A percentile compares a stretch with the other conserved stretches of the same genome.
These are phyloP conservation scores for Scartelaos histophorus DNA, from an alignment of 2,113 vertebrate genomes.

Conservation along the genomic window DNA sequence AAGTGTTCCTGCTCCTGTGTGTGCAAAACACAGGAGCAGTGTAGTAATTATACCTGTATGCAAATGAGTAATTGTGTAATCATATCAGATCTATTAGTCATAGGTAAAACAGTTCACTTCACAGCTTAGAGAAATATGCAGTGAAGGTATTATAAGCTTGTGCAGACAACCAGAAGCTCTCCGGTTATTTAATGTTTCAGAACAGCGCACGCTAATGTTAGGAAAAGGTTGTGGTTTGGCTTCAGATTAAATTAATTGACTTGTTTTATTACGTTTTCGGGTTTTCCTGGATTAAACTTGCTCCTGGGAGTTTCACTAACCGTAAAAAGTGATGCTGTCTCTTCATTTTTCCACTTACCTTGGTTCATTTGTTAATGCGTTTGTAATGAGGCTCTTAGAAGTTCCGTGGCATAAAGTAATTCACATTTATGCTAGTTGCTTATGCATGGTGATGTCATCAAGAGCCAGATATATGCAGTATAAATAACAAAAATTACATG, in stretches of 20 bases:
- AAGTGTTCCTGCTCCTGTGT: too few relatives aligned
- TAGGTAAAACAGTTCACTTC: neutral
- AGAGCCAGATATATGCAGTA: neutral
- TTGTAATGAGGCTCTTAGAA: constrained; percentile 6
- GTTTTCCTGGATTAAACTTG: constrained; percentile 7
- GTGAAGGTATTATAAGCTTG: neutral
- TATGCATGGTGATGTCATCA: neutral
- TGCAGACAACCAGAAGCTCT: constrained; percentile 10
- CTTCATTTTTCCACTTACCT: constrained; percentile 12
- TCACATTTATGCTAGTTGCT: neutral
- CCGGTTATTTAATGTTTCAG: constrained; percentile 1
- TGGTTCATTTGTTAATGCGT: neutral
- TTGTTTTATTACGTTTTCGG: constrained; percentile 9
- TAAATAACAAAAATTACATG: neutral
- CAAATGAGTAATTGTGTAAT: neutral
- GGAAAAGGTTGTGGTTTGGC: constrained; percentile 15
- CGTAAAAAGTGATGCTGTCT: neutral
- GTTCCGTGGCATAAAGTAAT: neutral
- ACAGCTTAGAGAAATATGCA: neutral
- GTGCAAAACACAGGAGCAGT: neutral
- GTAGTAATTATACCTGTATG: neutral
- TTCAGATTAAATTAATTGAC: constrained; percentile 6
- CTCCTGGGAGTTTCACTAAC: neutral
- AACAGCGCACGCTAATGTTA: constrained; percentile 3
- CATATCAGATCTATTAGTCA: neutral